These are phyloP conservation scores for Apis florea DNA, from an alignment of 1,140 invertebrate species.

Conservation along the genomic window DNA sequence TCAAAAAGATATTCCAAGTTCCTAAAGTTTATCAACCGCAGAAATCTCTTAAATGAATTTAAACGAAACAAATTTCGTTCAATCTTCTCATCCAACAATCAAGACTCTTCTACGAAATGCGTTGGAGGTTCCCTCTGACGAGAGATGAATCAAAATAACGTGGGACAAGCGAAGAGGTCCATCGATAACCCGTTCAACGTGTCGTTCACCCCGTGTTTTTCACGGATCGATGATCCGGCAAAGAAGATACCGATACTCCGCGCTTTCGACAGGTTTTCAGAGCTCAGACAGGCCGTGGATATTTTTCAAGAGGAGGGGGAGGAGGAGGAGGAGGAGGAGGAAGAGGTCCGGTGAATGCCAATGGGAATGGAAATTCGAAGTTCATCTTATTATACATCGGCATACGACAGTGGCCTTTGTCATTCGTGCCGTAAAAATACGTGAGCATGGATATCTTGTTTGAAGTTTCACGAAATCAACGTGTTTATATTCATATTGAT, in stretches of 20 bases:
- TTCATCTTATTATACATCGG: constrained; percentile 36
- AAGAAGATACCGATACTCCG: constrained; percentile 48
- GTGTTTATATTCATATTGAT: no score
- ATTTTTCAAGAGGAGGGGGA: constrained; percentile 48
- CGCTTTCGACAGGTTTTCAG: constrained; percentile 39
- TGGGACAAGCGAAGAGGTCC: background rate
- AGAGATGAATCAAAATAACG: background rate
- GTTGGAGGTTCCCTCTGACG: background rate
- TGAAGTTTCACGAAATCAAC: background rate
- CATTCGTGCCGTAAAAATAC: constrained; percentile 12
- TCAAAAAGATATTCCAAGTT: no score
- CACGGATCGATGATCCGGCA: constrained; percentile 44
- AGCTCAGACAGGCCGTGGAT: constrained; percentile 34
- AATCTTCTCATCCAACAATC: background rate
- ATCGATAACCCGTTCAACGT: constrained; percentile 21
- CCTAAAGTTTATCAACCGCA: background rate
- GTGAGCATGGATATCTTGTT: background rate
- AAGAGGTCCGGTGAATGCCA: constrained; percentile 29
- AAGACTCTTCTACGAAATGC: background rate
- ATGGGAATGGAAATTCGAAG: constrained; percentile 49
- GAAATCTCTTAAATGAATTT: background rate
- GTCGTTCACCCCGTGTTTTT: constrained; percentile 47
- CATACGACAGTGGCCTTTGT: constrained; percentile 21
- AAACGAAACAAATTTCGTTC: background rate
- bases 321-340: no score